These are phyloP conservation scores for Pachyrhynchus sulphureomaculatus DNA, from an alignment of 1,140 invertebrate species.

Conservation along the genomic window DNA sequence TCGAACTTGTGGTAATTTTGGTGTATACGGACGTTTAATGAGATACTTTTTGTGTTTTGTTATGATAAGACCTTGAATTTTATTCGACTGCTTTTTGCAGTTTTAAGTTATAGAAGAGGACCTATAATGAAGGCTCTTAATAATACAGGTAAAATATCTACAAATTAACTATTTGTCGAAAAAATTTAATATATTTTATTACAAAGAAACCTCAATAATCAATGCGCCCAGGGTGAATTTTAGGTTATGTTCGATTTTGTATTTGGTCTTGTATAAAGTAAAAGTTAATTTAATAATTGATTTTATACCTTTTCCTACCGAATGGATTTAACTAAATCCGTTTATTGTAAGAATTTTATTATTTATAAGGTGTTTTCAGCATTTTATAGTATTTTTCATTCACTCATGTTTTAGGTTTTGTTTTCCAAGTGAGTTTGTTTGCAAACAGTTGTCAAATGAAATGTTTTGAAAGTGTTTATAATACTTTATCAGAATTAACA, in stretches of 20 bases:
- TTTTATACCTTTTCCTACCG: too few relatives aligned
- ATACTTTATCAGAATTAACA: too few relatives aligned
- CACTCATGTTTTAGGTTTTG: too few relatives aligned
- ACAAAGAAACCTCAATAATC: slow-evolving; percentile 5
- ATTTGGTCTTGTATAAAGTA: neutral
- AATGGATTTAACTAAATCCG: too few relatives aligned
- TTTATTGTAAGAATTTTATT: too few relatives aligned
- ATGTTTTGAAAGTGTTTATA: too few relatives aligned
- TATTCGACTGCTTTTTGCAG: slow-evolving; percentile 44
- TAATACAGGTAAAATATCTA: slow-evolving; percentile 41
- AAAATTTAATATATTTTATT: neutral
- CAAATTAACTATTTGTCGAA: neutral
- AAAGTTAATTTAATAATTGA: too few relatives aligned
- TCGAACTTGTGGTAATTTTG: slow-evolving; percentile 1
- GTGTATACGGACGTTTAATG: slow-evolving; percentile 19
- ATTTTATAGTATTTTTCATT: too few relatives aligned
- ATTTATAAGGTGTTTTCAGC: too few relatives aligned
- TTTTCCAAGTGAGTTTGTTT: too few relatives aligned
- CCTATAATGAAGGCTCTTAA: slow-evolving; percentile 44
- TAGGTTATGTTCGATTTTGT: slow-evolving; percentile 21
- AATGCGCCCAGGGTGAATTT: slow-evolving; percentile 7
- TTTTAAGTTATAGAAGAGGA: slow-evolving; percentile 41
- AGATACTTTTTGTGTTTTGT: slow-evolving; percentile 37
- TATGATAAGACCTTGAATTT: slow-evolving; percentile 50
- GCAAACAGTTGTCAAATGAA: too few relatives aligned